These are phyloP conservation scores for Gymnocephalus cernua DNA, from an alignment of 2,113 vertebrate species.

Conservation along the genomic window DNA sequence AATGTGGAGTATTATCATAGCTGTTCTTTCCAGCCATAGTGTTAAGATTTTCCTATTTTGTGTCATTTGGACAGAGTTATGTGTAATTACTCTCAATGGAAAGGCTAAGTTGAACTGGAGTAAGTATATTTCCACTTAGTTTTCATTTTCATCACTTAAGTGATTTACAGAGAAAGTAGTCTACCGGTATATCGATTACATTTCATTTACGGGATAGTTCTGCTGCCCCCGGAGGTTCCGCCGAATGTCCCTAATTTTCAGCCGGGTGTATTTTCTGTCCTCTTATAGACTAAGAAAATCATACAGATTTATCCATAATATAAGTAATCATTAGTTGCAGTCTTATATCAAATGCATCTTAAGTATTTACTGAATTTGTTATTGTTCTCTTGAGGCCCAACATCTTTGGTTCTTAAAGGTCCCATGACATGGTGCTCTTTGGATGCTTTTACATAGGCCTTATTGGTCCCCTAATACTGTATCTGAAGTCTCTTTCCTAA, in stretches of 20 bases:
- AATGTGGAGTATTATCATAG: conserved; percentile 17
- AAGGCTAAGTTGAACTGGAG: conserved; percentile 35
- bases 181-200: no score
- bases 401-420: conserved; percentile 12
- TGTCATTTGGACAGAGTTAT: conserved; percentile 43
- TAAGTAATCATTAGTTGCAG: conserved; percentile 2
- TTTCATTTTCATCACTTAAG: background rate
- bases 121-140: conserved; percentile 13
- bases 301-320: background rate
- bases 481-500: no score
- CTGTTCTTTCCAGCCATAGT: conserved; percentile 28
- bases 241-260: no score
- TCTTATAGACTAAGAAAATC: background rate
- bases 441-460: no score
- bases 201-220: no score
- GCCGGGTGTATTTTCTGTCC: background rate
- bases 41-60: conserved; percentile 45
- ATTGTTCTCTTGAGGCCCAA: background rate
- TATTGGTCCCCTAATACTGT: no score
- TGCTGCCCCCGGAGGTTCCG: no score
- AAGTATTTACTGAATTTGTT: background rate
- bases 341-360: conserved; percentile 7
- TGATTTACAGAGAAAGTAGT: background rate
- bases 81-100: conserved; percentile 40
- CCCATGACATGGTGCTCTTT: no score